Evolutionary conservation across 2,113 vertebrate species (phyloP).

Genomic region (Hucho hucho): DNA sequence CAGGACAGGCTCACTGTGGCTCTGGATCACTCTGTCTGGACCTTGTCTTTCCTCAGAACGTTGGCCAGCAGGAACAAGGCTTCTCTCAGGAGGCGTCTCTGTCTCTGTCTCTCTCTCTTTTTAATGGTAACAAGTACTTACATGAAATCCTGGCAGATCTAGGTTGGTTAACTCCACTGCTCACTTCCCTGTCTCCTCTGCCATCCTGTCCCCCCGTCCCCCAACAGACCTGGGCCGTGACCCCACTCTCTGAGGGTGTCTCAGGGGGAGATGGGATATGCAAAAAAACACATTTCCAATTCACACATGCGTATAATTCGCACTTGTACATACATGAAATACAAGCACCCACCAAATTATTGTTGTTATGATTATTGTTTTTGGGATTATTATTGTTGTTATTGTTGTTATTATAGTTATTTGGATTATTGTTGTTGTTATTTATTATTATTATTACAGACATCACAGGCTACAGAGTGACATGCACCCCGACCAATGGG

Average conservation of each 20-base stretch:
- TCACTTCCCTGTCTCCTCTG: slow-evolving; percentile 25
- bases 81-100: neutral
- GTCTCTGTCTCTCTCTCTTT: neutral
- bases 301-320: too few relatives aligned
- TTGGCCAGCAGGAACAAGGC: neutral
- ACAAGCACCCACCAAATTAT: too few relatives aligned
- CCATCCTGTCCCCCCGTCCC: slow-evolving; percentile 9
- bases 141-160: neutral
- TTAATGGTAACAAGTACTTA: neutral
- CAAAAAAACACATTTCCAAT: too few relatives aligned
- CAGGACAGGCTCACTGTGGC: neutral
- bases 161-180: neutral
- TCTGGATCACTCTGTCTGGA: slow-evolving; percentile 44
- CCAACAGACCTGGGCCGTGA: neutral
- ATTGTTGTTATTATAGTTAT: too few relatives aligned
- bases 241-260: too few relatives aligned
- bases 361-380: too few relatives aligned
- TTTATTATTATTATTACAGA: slow-evolving; percentile 65
- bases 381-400: too few relatives aligned
- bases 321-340: too few relatives aligned
- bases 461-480: slow-evolving; percentile 88
- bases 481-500: slow-evolving; percentile 80
- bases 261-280: too few relatives aligned
- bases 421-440: too few relatives aligned
- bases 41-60: slow-evolving; percentile 32